Base-by-base conservation (phyloP, 2,797 vertebrate species). In the Enteromius unitaeniatus region DNA sequence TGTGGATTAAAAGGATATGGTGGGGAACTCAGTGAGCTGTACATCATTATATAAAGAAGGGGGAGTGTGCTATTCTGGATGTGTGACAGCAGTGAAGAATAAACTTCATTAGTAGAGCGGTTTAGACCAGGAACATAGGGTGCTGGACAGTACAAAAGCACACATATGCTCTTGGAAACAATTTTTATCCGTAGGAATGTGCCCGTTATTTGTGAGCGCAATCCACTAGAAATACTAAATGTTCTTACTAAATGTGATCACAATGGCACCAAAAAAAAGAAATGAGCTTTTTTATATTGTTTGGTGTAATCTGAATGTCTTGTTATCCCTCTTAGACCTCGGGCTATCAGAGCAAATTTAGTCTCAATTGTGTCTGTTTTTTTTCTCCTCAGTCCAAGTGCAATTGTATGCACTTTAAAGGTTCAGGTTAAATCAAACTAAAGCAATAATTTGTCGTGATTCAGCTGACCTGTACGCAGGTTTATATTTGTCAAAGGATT, bases 301-400 rank as follows among this genome's bases (percentile, higher is more conserved):
- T 72, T 60, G 79, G 69, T 47, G 26, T 73, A 62, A 81, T 62
- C 53, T 72, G 53, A 21, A 72, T 81, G 37, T 60, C 68, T 81
- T 23, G 26, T 72, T 70, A 11, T 81, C 23, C 13, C 53, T 60
- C 28, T 47, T n/a, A 72, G 23, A 60, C 51, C 68, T 62, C 23
- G 2, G 65, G 51, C 78, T 69, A 40, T 40, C 64, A 40, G n/a
- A 80, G 65, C 15, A 69, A 40, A 70, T 58, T 34, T 37, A 60
- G 28, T 64, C 62, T 64, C 28, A 64, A 31, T 64, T 64, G 60
- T 17, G 28, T 31, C 2, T 31, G 4, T 7, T 0, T 15, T 65
- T 21, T 65, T 17, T 28, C 17, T 31, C 3, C 1, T 6, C 7
- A 68, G 65, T 17, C 62, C 21, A n/a, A 40, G 65, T n/a, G 5